Percentiles rank a stretch among this genome's conserved stretches.
These are phyloP conservation scores for Syrista parreyssii DNA, from an alignment of 2,888 invertebrate genomes.

Conservation along the genomic window DNA sequence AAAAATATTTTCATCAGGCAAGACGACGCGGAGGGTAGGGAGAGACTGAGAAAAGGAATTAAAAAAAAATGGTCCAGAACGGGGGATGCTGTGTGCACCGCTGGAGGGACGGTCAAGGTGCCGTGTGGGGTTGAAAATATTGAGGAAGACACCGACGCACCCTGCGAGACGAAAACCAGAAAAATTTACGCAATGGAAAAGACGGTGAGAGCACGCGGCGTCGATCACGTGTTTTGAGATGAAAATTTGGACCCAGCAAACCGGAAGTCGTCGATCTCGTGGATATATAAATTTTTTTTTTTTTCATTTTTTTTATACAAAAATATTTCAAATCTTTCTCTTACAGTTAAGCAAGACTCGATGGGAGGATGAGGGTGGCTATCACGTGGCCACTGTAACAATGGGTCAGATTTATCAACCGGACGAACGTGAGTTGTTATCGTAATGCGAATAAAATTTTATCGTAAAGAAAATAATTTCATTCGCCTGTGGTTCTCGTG, in stretches of 20 bases:
- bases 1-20: neutral
- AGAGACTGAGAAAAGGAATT: neutral
- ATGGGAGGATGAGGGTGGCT: constrained; percentile 29
- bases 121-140: constrained; percentile 20
- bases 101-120: constrained; percentile 21
- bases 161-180: neutral
- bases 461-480: neutral
- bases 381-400: constrained; percentile 26
- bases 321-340: neutral
- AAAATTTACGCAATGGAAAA: constrained; percentile 24
- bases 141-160: constrained; percentile 7
- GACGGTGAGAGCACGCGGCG: constrained; percentile 20
- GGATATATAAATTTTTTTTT: too few species aligned
- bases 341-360: constrained; percentile 27
- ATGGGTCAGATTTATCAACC: constrained; percentile 26
- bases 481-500: too few species aligned
- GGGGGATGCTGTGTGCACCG: constrained; percentile 18
- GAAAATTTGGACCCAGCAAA: too few species aligned
- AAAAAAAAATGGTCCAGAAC: constrained; percentile 16
- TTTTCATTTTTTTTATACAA: neutral
- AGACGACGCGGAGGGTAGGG: neutral
- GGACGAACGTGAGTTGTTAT: constrained; percentile 24
- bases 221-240: neutral
- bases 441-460: neutral
- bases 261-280: too few species aligned